Evolutionary conservation across 2,888 invertebrate genomes (phyloP), one percentile per base, ranked within the genome.

Genomic region (Polylopha cassiicola): DNA sequence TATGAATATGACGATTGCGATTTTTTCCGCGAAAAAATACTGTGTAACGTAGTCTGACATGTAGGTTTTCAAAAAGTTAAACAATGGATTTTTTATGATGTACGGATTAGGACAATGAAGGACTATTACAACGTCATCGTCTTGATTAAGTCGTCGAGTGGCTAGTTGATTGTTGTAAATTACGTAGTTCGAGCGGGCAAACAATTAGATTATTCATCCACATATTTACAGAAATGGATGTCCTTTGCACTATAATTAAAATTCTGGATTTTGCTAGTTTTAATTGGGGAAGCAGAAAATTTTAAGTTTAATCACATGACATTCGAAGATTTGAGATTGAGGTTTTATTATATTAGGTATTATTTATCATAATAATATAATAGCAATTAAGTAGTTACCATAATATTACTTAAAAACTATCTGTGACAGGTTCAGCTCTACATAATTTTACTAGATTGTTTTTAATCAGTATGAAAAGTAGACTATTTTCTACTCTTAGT

Each of bases 51-150:
- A 8, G 18, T 11, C 8, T 24, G 18, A 10, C 3, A 5, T 20
- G 8, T 14, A 22, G 15, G 24, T 36, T 15, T 34, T 9, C 37
- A 46, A 50, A 44, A 46, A 43, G 37, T 34, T 44, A 44, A 37
- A 48, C 44, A 48, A 44, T 46, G 21, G 44, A 30, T 39, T 48
- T 48, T 46, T 46, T 46, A 39, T 37, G 22, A 26, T 46, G 26
- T 10, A 39, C 32, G 26, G 18, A 29, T 37, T 38, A 20, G 42
- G 31, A 28, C 38, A 32, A 32, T 18, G 34, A 37, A 39, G 39
- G 43, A 31, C 31, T 27, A 32, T 27, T 37, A 36, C 29, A 32
- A 33, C 37, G 32, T 41, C 41, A 36, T 30, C 21, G 34, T 24
- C 34, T 34, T 29, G 20, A 15, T 17, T 15, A 41, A 36, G 28